Evolutionary conservation across 1,140 invertebrate genomes (phyloP), one percentile per base, ranked within the genome.

Genomic region (Temnothorax curvispinosus): DNA sequence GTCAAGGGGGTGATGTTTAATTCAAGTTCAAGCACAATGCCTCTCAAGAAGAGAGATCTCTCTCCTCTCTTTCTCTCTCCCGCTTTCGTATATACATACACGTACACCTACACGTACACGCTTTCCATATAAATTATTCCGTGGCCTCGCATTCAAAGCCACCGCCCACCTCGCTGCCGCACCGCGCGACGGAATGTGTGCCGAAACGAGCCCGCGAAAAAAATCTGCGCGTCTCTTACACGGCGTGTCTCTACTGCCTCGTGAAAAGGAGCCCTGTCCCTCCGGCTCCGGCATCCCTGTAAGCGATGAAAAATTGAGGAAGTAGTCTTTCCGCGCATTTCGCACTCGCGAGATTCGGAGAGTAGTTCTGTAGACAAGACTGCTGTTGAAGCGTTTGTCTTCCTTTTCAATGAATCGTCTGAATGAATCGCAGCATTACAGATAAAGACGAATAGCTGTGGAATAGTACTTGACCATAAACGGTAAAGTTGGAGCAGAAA

Each of bases 21-120:
- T 92, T 92, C 91, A 92, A 91, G 90, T 90, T 89, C 78, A 88
- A 90, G 89, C 85, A 91, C 90, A 92, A 92, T 92, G 87, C 90
- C 82, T 89, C 87, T 90, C 90, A 84, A 91, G 87, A 91, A 91
- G 82, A 89, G 85, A 69, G 41, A 47, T 67, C 58, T 88, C 82
- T 78, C 52, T 62, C 50, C 27, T 27, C 27, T 86, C 50, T 88
- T 15, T 81, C 15, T 65, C 44, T 77, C 15, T 87, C 11, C 18
- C n/a, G 9, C 3, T 47, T 54, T 27, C 44, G 3, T 7, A 13
- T 47, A 62, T 35, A n/a, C 56, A 62, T 35, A 47, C 38, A 47
- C n/a, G 6, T 50, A 41, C 44, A 47, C 13, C 9, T 47, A 50
- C 18, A 54, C 52, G 18, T 64, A 65, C n/a, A 50, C 80, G 72